These are phyloP conservation scores for Rhynchopsitta pachyrhyncha DNA, from an alignment of 2,113 vertebrate genomes.

Conservation along the genomic window DNA sequence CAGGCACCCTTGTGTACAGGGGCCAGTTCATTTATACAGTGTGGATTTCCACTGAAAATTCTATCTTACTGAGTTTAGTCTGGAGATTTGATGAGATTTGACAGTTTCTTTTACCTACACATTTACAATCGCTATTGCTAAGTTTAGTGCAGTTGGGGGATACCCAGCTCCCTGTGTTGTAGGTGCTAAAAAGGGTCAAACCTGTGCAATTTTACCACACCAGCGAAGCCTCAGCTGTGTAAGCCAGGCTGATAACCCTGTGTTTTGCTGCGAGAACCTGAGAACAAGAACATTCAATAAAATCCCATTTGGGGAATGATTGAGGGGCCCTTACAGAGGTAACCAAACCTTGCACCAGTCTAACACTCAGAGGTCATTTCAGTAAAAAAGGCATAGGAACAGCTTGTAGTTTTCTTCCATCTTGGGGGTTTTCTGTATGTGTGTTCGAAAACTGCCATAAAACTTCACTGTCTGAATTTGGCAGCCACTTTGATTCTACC, in stretches of 20 bases:
- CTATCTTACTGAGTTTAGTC: not conserved
- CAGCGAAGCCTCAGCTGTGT: not conserved
- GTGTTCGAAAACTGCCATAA: not conserved
- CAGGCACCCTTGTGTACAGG: not conserved
- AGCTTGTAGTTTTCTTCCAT: not conserved
- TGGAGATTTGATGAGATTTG: not conserved
- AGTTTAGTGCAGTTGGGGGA: not conserved
- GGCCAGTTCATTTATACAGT: accelerated
- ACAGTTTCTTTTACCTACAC: not conserved
- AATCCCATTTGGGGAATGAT: not conserved
- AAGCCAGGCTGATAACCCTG: not conserved
- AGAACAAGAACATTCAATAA: not conserved
- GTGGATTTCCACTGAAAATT: not conserved
- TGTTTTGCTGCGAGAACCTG: not conserved
- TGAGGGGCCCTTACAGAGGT: not conserved
- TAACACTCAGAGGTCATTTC: not conserved
- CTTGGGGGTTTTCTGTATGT: not conserved
- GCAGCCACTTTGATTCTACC: not conserved
- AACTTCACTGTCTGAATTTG: not conserved
- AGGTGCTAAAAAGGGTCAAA: not conserved
- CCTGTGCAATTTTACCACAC: not conserved
- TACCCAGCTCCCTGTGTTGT: not conserved
- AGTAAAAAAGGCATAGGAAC: not conserved
- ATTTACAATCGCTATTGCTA: not conserved
- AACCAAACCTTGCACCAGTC: not conserved